Evolutionary conservation across 2,113 vertebrate genomes (phyloP).

Genomic region (Deroptyus accipitrinus): DNA sequence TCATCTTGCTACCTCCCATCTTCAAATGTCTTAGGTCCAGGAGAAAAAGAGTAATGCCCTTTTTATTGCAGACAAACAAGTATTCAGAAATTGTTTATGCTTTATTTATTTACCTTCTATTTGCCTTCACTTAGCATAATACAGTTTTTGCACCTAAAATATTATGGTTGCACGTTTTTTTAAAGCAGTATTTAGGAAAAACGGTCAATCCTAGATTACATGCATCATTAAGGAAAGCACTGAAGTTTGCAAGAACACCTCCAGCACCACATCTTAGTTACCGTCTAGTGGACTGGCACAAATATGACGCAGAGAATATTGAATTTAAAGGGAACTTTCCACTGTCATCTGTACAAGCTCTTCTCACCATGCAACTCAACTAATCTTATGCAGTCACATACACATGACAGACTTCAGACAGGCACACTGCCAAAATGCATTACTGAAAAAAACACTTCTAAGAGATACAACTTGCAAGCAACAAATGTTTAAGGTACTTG

Average conservation of each 20-base stretch:
- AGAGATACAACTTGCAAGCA: neutral
- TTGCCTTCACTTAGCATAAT: accelerated
- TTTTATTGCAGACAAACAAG: neutral
- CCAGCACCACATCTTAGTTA: neutral
- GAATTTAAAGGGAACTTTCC: conserved; percentile 38
- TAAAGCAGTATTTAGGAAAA: neutral
- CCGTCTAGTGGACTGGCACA: neutral
- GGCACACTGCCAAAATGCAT: neutral
- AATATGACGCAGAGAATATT: neutral
- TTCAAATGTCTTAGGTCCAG: neutral
- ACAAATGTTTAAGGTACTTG: neutral
- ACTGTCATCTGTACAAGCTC: neutral
- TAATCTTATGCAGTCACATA: neutral
- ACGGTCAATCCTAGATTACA: neutral
- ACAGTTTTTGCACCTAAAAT: neutral
- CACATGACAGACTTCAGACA: neutral
- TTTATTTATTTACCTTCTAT: neutral
- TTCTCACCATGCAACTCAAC: neutral
- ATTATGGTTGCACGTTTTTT: neutral
- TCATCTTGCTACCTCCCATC: neutral
- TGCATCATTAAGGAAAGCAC: neutral
- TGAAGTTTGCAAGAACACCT: neutral
- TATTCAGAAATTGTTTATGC: neutral
- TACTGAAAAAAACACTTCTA: neutral
- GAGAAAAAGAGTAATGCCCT: neutral